phyloP scores from a whole-genome alignment of 2,888 invertebrate genomes.

The Sthenelais limicola region DNA sequence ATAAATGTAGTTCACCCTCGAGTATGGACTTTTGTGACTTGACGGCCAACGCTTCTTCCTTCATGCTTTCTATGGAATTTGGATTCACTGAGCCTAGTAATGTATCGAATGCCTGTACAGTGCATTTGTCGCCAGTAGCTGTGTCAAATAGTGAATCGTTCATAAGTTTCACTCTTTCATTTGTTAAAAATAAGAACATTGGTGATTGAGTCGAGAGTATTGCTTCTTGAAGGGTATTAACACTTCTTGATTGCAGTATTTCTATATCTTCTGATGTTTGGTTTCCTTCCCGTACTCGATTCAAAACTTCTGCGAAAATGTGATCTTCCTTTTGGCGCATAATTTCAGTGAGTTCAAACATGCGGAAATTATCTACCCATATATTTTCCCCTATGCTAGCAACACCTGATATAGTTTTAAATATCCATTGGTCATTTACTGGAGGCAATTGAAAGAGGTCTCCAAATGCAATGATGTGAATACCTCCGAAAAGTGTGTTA shows the following conservation, averaged over 20 bases:
- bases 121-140: background rate
- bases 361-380: background rate
- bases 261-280: background rate
- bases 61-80: background rate
- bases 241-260: background rate
- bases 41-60: background rate
- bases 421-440: background rate
- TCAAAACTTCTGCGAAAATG: background rate
- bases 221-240: background rate
- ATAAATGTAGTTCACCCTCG: background rate
- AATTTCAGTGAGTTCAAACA: background rate
- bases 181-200: background rate
- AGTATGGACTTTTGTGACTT: background rate
- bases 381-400: background rate
- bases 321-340: background rate
- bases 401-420: background rate
- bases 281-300: background rate
- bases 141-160: background rate
- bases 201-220: background rate
- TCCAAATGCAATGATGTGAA: background rate
- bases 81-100: background rate
- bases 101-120: background rate
- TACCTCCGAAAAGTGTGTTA: background rate
- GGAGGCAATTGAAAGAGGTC: background rate
- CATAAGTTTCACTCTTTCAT: background rate